Conservation (phyloP, 2,888 invertebrate species). For the Sarcophaga caerulescens region DNA sequence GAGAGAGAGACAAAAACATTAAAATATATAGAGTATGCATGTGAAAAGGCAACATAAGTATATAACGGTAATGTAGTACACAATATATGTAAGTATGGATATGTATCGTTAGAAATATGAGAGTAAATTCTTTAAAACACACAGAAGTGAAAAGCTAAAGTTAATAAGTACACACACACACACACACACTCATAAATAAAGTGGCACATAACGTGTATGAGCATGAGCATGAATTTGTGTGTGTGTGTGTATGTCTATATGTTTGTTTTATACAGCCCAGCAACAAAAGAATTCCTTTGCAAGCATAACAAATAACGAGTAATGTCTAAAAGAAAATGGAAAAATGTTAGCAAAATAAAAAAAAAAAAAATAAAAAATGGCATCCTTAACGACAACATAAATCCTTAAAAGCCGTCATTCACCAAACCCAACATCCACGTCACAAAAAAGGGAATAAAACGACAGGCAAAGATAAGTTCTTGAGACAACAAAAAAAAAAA, state of each 20-base stretch:
- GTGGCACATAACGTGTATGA: neutral
- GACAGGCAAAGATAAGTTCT: neutral
- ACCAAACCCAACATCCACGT: neutral
- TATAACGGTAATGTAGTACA: neutral
- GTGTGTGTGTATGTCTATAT: too few relatives aligned
- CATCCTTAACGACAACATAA: conserved; percentile 64
- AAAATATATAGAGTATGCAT: conserved; percentile 23
- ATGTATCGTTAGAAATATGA: neutral
- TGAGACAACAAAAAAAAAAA: conserved; percentile 19
- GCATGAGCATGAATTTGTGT: too few relatives aligned
- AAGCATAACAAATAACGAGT: neutral
- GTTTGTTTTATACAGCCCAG: neutral
- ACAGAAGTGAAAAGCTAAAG: too few relatives aligned
- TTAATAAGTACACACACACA: neutral
- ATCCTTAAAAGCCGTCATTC: conserved; percentile 61
- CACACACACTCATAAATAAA: conserved; percentile 7
- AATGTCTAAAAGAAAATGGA: neutral
- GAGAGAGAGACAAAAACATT: neutral
- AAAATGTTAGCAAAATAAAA: conserved; percentile 16
- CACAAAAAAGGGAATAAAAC: conserved; percentile 21
- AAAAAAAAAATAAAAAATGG: conserved; percentile 30
- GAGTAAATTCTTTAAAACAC: too few relatives aligned
- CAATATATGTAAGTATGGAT: too few relatives aligned
- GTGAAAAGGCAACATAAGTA: neutral
- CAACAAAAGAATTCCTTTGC: conserved; percentile 46